Base-by-base conservation (phyloP, 2,113 vertebrate genomes). In the Bagarius yarrelli region DNA sequence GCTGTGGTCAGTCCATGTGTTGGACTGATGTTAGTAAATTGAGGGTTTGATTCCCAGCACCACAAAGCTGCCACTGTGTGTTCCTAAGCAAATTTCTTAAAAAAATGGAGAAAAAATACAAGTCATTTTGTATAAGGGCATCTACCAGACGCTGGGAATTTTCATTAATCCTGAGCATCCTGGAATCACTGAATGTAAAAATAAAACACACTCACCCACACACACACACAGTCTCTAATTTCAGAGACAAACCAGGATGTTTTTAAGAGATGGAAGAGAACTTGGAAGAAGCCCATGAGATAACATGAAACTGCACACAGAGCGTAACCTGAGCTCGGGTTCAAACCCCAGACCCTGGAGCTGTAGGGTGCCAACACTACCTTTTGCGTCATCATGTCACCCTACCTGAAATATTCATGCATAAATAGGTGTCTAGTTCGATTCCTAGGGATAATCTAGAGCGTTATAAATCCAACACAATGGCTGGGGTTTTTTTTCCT, bases 341-440 rank as follows among this genome's bases (percentile, higher is more conserved):
- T 53, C 27, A 55, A 73, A 73, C 70, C 50, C 18, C 70, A 73
- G 50, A 55, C 70, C 52, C 70, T 73, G 70, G 50, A 73, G 52
- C 70, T 21, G 9, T 76, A 23, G 25, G 34, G 34, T 25, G 34
- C n/a, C 19, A 40, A 75, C 52, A n/a, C 32, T 40, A 40, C 55
- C 32, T 44, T 14, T 75, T 75, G 55, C 53, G 13, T 40, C 32
- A 74, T 74, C 30, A 75, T 16, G 32, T 36, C 53, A 56, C 21
- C 21, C 30, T 74, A n/a, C 21, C 15, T 75, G 25, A 75, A 59
- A 40, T 57, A 75, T n/a, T 36, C 16, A 57, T 76, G 55, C 73
- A 76, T 25, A 25, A 40, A 59, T 76, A 57, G 59, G 23, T 40
- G 30, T 59, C 34, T 21, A 23, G 18, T 32, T 18, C 27, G 6